These are phyloP conservation scores for Hippocampus barbouri DNA, from an alignment of 2,113 vertebrate species.

Conservation along the genomic window DNA sequence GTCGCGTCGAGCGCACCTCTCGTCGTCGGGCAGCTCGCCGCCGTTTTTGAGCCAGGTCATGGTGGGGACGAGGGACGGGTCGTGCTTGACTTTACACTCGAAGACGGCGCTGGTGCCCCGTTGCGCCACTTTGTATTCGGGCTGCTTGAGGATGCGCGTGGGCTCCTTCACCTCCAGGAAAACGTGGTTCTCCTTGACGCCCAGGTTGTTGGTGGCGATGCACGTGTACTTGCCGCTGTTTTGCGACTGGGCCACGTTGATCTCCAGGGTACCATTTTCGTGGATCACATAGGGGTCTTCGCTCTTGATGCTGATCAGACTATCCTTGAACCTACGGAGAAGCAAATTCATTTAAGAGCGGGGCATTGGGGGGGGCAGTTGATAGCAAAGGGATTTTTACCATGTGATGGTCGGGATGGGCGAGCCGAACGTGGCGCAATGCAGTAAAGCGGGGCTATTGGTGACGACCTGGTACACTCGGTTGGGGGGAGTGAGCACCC, in stretches of 20 bases:
- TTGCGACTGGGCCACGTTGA: constrained; percentile 80
- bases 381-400: constrained; percentile 59
- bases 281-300: constrained; percentile 82
- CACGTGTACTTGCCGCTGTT: constrained; percentile 88
- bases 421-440: constrained; percentile 90
- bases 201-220: constrained; percentile 87
- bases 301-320: constrained; percentile 78
- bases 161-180: constrained; percentile 92
- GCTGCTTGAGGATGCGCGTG: constrained; percentile 89
- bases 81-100: constrained; percentile 90
- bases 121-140: constrained; percentile 85
- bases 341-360: neutral
- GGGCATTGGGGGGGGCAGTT: too few species aligned
- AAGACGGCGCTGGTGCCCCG: constrained; percentile 79
- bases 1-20: constrained; percentile 71
- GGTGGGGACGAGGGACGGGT: constrained; percentile 77
- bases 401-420: constrained; percentile 88
- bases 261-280: constrained; percentile 88
- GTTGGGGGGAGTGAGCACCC: constrained; percentile 83
- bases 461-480: constrained; percentile 85
- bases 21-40: constrained; percentile 78
- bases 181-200: constrained; percentile 85
- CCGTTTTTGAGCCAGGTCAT: constrained; percentile 87
- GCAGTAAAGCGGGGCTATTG: constrained; percentile 79
- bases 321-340: constrained; percentile 84